phyloP scores from a whole-genome alignment of 2,888 invertebrate genomes.

The Chymomyza amoena region DNA sequence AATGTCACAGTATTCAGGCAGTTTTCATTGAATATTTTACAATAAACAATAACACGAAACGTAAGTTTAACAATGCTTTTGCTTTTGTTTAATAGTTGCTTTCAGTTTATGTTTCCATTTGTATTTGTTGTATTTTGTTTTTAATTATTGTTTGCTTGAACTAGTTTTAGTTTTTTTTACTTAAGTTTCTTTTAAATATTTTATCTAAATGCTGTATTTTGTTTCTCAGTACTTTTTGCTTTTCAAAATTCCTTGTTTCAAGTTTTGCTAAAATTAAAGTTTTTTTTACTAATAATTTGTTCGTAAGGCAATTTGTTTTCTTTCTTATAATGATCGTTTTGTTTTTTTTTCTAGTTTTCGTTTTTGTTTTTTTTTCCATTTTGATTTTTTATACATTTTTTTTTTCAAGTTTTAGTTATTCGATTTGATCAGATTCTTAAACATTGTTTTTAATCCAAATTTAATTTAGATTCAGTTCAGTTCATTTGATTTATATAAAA shows the following conservation, averaged over 20 bases:
- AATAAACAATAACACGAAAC: slow-evolving; percentile 24
- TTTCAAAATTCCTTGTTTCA: slow-evolving; percentile 4
- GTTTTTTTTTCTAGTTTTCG: slow-evolving; percentile 7
- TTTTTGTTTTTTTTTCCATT: slow-evolving; percentile 19
- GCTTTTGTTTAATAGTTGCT: slow-evolving; percentile 16
- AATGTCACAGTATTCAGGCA: slow-evolving; percentile 51
- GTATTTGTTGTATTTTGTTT: slow-evolving; percentile 5
- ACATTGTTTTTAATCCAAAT: slow-evolving; percentile 68
- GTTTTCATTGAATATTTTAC: slow-evolving; percentile 21
- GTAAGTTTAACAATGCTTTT: slow-evolving; percentile 24
- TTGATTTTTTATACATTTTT: slow-evolving; percentile 21
- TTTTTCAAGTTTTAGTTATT: slow-evolving; percentile 9
- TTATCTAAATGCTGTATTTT: slow-evolving; percentile 43
- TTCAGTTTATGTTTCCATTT: slow-evolving; percentile 20
- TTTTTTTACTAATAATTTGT: slow-evolving; percentile 64
- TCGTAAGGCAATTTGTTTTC: slow-evolving; percentile 65
- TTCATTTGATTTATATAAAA: slow-evolving; percentile 53
- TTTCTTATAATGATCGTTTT: slow-evolving; percentile 7
- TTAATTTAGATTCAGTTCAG: slow-evolving; percentile 67
- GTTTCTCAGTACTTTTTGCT: slow-evolving; percentile 9
- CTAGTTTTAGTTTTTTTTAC: slow-evolving; percentile 39
- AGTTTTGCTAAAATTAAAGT: slow-evolving; percentile 3
- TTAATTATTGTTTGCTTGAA: slow-evolving; percentile 35
- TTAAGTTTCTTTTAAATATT: slow-evolving; percentile 30
- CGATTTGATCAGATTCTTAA: slow-evolving; percentile 47